Evolutionary conservation across 2,888 invertebrate genomes (phyloP).

Genomic region (Cistogaster globosa): DNA sequence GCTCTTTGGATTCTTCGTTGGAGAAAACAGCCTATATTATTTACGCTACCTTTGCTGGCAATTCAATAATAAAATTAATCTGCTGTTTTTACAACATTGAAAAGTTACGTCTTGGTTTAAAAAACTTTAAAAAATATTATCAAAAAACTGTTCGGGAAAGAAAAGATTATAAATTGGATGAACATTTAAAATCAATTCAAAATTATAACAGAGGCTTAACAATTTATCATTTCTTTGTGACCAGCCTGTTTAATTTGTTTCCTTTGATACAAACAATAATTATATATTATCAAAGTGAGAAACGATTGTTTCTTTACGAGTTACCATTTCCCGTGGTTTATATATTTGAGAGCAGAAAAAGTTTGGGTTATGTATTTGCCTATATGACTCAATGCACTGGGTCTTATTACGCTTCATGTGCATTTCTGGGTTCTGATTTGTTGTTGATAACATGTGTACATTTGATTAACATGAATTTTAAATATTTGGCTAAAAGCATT

Average conservation of each 20-base stretch:
- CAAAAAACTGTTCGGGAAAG: constrained; percentile 60
- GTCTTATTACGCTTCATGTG: constrained; percentile 53
- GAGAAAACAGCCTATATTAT: constrained; percentile 39
- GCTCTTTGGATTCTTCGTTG: constrained; percentile 11
- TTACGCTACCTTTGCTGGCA: constrained; percentile 10
- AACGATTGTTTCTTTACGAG: constrained; percentile 41
- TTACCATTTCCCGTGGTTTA: constrained; percentile 72
- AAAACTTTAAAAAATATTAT: constrained; percentile 63
- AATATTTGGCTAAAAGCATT: constrained; percentile 68
- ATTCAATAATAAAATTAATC: not conserved
- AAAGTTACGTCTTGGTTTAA: constrained; percentile 4
- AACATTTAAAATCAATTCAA: constrained; percentile 58
- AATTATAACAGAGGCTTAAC: constrained; percentile 58
- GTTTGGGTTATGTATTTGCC: constrained; percentile 40
- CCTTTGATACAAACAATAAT: constrained; percentile 65
- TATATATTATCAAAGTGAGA: constrained; percentile 61
- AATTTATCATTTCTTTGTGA: constrained; percentile 66
- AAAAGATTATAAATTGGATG: constrained; percentile 54
- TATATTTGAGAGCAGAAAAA: constrained; percentile 46
- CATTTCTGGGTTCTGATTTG: constrained; percentile 72
- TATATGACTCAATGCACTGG: constrained; percentile 64
- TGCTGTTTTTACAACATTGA: not conserved
- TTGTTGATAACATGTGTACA: constrained; percentile 69
- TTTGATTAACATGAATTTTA: constrained; percentile 74
- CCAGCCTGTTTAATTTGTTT: constrained; percentile 69